Conservation (phyloP, 2,113 vertebrate species). For the Cebidichthys violaceus region DNA sequence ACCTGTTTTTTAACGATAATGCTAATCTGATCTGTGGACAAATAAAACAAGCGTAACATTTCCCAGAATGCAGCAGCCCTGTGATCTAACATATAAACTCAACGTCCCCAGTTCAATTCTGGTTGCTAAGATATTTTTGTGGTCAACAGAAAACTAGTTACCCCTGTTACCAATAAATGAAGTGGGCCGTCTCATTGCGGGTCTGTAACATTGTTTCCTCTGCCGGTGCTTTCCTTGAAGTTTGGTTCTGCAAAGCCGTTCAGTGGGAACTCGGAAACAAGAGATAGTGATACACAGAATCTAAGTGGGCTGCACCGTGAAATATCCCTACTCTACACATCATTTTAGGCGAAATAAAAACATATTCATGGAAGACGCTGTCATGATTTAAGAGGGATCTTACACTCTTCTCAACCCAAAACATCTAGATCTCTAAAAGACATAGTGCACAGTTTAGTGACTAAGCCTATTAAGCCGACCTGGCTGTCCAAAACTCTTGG, state of each 20-base stretch:
- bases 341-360: neutral
- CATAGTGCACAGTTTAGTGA: slow-evolving; percentile 7
- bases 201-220: neutral
- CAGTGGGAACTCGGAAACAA: neutral
- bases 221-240: neutral
- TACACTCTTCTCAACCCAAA: neutral
- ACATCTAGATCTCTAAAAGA: neutral
- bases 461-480: slow-evolving; percentile 5
- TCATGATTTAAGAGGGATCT: neutral
- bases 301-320: neutral
- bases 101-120: neutral
- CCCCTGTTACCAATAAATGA: neutral
- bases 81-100: neutral
- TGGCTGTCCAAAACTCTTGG: slow-evolving; percentile 6
- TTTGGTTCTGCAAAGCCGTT: neutral
- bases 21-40: neutral
- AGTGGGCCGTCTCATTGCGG: neutral
- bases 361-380: neutral
- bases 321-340: neutral
- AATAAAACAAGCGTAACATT: neutral
- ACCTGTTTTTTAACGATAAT: neutral
- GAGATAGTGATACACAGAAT: neutral
- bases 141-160: neutral
- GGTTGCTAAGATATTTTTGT: neutral
- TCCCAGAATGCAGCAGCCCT: neutral